phyloP scores from a whole-genome alignment of 2,797 vertebrate species.

The Lagodon rhomboides region DNA sequence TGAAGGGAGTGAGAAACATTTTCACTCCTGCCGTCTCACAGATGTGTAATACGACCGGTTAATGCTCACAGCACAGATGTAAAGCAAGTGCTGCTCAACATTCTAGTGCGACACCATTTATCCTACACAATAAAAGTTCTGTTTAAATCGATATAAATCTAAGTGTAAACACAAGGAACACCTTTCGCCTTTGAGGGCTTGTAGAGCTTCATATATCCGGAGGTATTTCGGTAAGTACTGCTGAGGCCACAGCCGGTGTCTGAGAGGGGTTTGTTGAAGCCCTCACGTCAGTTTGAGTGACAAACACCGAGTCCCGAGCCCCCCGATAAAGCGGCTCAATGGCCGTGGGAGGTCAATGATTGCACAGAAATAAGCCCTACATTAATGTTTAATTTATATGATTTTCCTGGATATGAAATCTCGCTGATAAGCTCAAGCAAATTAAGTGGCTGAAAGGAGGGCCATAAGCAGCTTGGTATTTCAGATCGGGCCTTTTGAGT shows the following conservation, averaged over 20 bases:
- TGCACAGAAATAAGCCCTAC: slow-evolving; percentile 76
- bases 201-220: slow-evolving; percentile 1
- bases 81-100: not conserved
- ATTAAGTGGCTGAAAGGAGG: slow-evolving; percentile 85
- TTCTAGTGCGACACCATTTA: not conserved
- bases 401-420: slow-evolving; percentile 86
- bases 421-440: slow-evolving; percentile 85
- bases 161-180: not conserved
- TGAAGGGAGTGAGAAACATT: too few relatives aligned
- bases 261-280: slow-evolving; percentile 37
- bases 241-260: slow-evolving; percentile 15
- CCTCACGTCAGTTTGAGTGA: slow-evolving; percentile 58
- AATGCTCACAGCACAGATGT: not conserved
- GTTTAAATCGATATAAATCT: not conserved
- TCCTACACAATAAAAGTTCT: not conserved
- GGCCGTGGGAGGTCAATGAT: slow-evolving; percentile 71
- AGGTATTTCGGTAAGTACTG: slow-evolving; percentile 13
- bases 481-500: slow-evolving; percentile 83
- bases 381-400: slow-evolving; percentile 87
- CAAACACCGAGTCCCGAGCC: slow-evolving; percentile 60
- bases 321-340: slow-evolving; percentile 61
- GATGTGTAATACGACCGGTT: not conserved
- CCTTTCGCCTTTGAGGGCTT: slow-evolving; percentile 3
- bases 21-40: too few relatives aligned
- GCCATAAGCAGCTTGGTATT: slow-evolving; percentile 80